Evolutionary conservation across 2,888 invertebrate species (phyloP), one percentile per base, ranked within the genome.

Genomic region (Lordiphosa fenestrarum): DNA sequence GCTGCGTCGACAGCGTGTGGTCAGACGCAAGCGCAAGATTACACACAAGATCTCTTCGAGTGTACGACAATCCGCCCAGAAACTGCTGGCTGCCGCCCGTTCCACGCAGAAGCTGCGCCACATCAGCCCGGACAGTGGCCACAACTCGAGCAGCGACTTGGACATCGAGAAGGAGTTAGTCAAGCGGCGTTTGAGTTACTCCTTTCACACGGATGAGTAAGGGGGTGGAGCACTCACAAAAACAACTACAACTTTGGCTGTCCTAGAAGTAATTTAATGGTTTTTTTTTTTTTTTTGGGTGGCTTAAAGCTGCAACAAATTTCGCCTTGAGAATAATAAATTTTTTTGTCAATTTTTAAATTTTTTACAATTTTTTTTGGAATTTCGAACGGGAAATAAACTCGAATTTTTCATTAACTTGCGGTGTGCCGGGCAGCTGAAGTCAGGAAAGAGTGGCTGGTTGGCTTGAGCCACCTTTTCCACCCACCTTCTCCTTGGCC

Each of bases 181-280:
- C 73, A 88, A 88, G 58, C 73, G 88, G 23, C 80, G 87, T 2
- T 68, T 87, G 7, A 81, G 82, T 53, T 87, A 86, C 64, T 85
- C 61, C 94, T 93, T 91, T 91, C 95, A 84, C 94, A 76, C 75
- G 42, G 84, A 68, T 15, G 56, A 62, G 52, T n/a, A n/a, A n/a
- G n/a, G n/a, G n/a, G n/a, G n/a, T n/a, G n/a, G n/a, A n/a, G n/a
- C n/a, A n/a, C n/a, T n/a, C n/a, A n/a, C n/a, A n/a, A 6, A 36
- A 19, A 7, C 25, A 19, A 6, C 38, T 9, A 25, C 12, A 42
- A 10, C 46, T 59, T 68, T 56, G 74, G 71, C 71, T 74, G 63
- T 67, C 30, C 46, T 12, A 49, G 37, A 48, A 25, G 7, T 25
- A 25, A 6, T 3, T 10, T 3, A 49, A 2, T 15, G 6, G 23